These are phyloP conservation scores for Drosophila koepferae DNA, from an alignment of 2,888 invertebrate species.

Conservation along the genomic window DNA sequence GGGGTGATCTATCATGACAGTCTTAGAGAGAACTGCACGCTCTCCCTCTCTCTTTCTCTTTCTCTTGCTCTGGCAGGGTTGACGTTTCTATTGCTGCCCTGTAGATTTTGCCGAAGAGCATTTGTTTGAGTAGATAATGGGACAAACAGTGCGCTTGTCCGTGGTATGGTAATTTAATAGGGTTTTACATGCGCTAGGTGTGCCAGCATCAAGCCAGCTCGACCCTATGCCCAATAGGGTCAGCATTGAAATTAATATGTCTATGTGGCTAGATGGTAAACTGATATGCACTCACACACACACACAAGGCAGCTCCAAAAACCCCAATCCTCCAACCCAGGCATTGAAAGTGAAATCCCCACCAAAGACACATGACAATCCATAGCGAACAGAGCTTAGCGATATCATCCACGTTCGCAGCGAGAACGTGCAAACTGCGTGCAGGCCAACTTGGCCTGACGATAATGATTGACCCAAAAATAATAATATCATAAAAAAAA, in stretches of 20 bases:
- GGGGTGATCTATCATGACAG: conserved; percentile 79
- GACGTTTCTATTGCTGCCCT: conserved; percentile 80
- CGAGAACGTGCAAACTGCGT: conserved; percentile 74
- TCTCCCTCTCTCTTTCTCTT: not conserved
- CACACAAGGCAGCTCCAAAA: conserved; percentile 33
- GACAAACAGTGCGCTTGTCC: conserved; percentile 39
- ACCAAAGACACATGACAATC: conserved; percentile 51
- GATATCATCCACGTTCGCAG: conserved; percentile 34
- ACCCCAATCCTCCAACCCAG: conserved; percentile 65
- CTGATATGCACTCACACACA: conserved; percentile 42
- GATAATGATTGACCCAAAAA: conserved; percentile 79
- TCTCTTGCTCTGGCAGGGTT: conserved; percentile 41
- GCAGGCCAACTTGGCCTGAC: conserved; percentile 74
- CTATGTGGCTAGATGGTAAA: conserved; percentile 43
- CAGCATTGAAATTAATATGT: conserved; percentile 65
- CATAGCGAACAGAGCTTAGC: conserved; percentile 63
- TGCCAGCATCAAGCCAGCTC: conserved; percentile 46
- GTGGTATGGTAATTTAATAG: conserved; percentile 70
- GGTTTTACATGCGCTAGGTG: conserved; percentile 51
- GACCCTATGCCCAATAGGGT: conserved; percentile 56
- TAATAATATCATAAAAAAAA: conserved; percentile 15
- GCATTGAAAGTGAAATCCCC: conserved; percentile 78
- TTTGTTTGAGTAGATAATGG: conserved; percentile 81
- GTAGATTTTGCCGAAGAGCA: conserved; percentile 67
- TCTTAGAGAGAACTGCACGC: conserved; percentile 29